A percentile compares a stretch with the other conserved stretches of the same genome.
Evolutionary conservation across 2,113 vertebrate species (phyloP).

Genomic region (Pollachius pollachius): DNA sequence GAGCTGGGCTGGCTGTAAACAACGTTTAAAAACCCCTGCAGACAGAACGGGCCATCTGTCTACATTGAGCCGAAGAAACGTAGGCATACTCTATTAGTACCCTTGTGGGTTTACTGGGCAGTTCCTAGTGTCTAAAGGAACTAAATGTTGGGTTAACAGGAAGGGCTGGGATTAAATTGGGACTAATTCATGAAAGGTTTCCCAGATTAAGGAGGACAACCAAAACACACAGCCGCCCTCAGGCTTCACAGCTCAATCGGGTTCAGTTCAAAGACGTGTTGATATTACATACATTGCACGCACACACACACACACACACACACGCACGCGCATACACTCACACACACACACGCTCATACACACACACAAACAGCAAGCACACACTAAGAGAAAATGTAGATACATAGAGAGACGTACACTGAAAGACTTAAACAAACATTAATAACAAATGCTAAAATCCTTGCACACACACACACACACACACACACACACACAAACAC

Average conservation of each 20-base stretch:
- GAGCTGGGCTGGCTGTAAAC: background rate
- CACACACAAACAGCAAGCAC: background rate
- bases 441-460: no score
- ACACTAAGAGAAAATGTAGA: background rate
- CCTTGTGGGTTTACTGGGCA: background rate
- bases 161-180: background rate
- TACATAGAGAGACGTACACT: no score
- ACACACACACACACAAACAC: conserved; percentile 5
- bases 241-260: background rate
- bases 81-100: background rate
- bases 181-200: background rate
- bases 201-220: background rate
- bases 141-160: background rate
- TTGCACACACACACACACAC: background rate
- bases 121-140: background rate
- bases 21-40: no score
- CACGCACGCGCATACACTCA: background rate
- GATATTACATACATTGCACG: background rate
- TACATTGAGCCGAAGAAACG: background rate
- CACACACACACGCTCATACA: conserved; percentile 3
- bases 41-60: background rate
- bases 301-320: background rate
- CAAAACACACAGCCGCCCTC: background rate
- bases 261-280: background rate
- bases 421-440: no score